Evolutionary conservation across 2,113 vertebrate genomes (phyloP).

Genomic region (Tetraodon nigroviridis): DNA sequence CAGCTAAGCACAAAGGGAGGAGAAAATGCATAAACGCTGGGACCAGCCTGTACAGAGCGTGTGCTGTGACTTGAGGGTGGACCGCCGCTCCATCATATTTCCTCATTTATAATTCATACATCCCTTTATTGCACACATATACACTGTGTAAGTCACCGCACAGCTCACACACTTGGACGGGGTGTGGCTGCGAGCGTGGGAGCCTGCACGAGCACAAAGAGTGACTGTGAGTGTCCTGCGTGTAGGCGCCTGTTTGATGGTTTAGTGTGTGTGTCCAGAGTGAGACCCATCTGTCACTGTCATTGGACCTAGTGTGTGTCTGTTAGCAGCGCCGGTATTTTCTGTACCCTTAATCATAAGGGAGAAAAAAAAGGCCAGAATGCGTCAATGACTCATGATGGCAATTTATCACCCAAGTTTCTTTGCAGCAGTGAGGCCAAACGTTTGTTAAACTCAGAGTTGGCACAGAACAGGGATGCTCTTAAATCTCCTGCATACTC

Average conservation of each 20-base stretch:
- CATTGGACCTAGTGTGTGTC: conserved; percentile 19
- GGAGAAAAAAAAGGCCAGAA: conserved; percentile 32
- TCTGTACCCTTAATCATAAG: conserved; percentile 47
- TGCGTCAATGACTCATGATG: conserved; percentile 46
- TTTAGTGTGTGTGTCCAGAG: conserved; percentile 26
- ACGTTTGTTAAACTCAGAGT: conserved; percentile 12
- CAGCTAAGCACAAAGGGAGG: not conserved
- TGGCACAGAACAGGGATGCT: conserved; percentile 4
- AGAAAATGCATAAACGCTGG: not conserved
- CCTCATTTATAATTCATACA: conserved; percentile 68
- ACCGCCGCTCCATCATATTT: conserved; percentile 36
- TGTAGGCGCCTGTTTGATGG: not conserved
- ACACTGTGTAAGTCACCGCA: conserved; percentile 32
- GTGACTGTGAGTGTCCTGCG: conserved; percentile 5
- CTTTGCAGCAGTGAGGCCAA: conserved; percentile 5
- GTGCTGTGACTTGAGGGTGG: conserved; percentile 26
- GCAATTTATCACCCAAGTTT: conserved; percentile 43
- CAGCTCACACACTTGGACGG: conserved; percentile 20
- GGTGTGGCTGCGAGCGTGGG: conserved; percentile 25
- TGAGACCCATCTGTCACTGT: conserved; percentile 44
- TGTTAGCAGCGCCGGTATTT: conserved; percentile 40
- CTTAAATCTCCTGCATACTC: conserved; percentile 6
- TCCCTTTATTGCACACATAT: conserved; percentile 50
- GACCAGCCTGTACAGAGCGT: conserved; percentile 3
- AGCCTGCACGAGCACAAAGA: conserved; percentile 28